Evolutionary conservation across 2,797 vertebrate species (phyloP).

Genomic region (Cryptoprocta ferox): DNA sequence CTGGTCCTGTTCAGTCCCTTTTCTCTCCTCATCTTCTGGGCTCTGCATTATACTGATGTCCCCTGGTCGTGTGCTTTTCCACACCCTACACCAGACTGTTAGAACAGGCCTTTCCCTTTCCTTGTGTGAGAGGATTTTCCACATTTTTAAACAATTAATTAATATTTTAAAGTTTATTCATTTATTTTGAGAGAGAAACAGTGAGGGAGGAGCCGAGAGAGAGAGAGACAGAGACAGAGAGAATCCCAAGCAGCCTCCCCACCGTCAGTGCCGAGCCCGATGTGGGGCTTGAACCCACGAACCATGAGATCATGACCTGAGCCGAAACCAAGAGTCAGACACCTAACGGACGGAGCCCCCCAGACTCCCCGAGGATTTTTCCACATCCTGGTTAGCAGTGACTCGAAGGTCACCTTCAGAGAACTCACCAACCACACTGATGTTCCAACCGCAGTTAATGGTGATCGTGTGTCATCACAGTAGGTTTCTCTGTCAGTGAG

Average conservation of each 20-base stretch:
- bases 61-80: background rate
- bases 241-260: too few species aligned
- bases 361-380: background rate
- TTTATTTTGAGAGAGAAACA: too few species aligned
- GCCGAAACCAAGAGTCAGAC: too few species aligned
- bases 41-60: background rate
- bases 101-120: background rate
- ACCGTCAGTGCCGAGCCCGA: too few species aligned
- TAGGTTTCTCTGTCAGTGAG: background rate
- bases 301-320: too few species aligned
- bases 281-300: too few species aligned
- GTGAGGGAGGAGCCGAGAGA: too few species aligned
- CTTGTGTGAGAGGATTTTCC: fast-evolving
- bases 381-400: background rate
- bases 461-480: fast-evolving
- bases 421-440: background rate
- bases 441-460: too few species aligned
- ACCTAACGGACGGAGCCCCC: too few species aligned
- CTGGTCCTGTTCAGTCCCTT: background rate
- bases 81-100: fast-evolving
- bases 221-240: too few species aligned
- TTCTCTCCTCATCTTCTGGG: background rate
- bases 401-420: background rate
- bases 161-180: too few species aligned
- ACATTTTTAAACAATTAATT: too few species aligned